Evolutionary conservation across 2,797 vertebrate species (phyloP), one percentile per base, ranked within the genome.

Genomic region (Phalanger gymnotis): DNA sequence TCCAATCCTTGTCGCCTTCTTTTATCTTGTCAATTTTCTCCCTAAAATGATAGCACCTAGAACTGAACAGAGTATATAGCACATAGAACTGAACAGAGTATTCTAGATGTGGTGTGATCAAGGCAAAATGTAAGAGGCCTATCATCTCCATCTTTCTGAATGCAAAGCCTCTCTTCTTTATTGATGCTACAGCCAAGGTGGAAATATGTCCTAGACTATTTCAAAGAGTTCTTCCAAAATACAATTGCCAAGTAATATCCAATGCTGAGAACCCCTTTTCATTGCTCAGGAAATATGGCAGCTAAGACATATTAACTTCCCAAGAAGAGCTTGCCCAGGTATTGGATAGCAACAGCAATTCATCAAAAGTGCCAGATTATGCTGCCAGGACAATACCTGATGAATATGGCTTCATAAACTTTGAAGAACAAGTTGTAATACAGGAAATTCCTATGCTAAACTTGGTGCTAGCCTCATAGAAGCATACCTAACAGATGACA

Each of bases 351-450:
- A 66, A 16, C 12, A 73, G 19, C 2, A 5, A 19, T 40, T 73
- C 66, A 73, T 40, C 66, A 73, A 73, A 73, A 40, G 16, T 19
- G 34, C 66, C 16, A 40, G 16, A n/a, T 40, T 73, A 40, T 47
- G 47, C 22, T 1, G 27, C 22, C 4, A 47, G 22, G n/a, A 73
- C 9, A 81, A 81, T 81, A 27, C 40, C 22, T 81, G 22, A 47
- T 10, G 9, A 47, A 47, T 47, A 81, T 47, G 22, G 3, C 7
- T n/a, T 81, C 47, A n/a, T 89, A 96, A 91, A 40, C 9, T 92
- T n/a, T 89, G n/a, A 19, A 61, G 89, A 7, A 92, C 27, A 58
- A 57, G 51, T 90, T 96, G 4, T 93, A 91, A 92, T 90, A 58
- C 14, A 81, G 4, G 22, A 81, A 81, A 47, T 81, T 25, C 61